Conservation (phyloP, 2,113 vertebrate genomes). For the Chloropsis hardwickii region DNA sequence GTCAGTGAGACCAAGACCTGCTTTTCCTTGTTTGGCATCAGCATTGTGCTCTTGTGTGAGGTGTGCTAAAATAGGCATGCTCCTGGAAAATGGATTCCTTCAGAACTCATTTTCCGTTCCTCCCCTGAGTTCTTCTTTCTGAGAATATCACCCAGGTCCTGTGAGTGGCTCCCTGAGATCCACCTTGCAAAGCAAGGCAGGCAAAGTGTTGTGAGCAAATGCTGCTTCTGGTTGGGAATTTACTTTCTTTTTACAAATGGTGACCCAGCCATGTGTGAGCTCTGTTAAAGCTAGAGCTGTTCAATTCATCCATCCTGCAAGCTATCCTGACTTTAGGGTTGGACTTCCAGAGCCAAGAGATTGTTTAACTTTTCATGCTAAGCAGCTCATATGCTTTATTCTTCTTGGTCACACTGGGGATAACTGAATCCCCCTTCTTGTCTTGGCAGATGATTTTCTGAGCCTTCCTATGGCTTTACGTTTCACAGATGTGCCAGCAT, state of each 20-base stretch:
- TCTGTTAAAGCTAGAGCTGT: background rate
- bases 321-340: background rate
- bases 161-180: background rate
- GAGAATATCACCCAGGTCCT: accelerated
- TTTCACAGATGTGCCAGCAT: background rate
- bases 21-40: accelerated
- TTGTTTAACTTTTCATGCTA: background rate
- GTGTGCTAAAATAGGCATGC: background rate
- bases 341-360: background rate
- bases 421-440: background rate
- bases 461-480: background rate
- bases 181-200: background rate
- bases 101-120: background rate
- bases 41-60: accelerated
- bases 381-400: background rate
- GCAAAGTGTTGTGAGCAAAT: background rate
- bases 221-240: background rate
- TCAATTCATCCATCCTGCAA: background rate
- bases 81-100: background rate
- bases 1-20: background rate
- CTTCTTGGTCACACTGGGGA: background rate
- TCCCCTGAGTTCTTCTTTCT: background rate
- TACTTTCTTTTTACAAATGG: background rate
- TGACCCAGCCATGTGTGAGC: background rate
- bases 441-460: background rate